Evolutionary conservation across 2,113 vertebrate species (phyloP), one percentile per base, ranked within the genome.

Genomic region (Tapirus terrestris): DNA sequence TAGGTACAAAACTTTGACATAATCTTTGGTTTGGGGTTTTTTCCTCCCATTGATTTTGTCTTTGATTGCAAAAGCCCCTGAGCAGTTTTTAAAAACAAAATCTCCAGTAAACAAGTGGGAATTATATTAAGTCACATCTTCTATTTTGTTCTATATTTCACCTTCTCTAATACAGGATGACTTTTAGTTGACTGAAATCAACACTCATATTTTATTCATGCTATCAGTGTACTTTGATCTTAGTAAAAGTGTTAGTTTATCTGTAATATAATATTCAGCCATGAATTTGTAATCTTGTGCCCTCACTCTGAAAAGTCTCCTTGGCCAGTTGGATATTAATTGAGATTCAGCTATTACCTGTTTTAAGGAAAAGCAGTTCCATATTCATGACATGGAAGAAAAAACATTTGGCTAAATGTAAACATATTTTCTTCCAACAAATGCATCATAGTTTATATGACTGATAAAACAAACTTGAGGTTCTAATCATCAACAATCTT

Each of bases 181-280:
- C n/a, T 97, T 93, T 80, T 60, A 58, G 68, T 65, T 97, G 96
- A 97, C 92, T 97, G 92, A 96, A 97, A 94, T 97, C 93, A 97
- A 84, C 39, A 87, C 51, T 97, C 93, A 96, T 94, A 92, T 98
- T 97, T 98, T 97, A 97, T 97, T 97, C 91, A 96, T 97, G 80
- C 45, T 76, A 94, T 97, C 81, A 88, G n/a, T 63, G 77, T 90
- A 94, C 80, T 93, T 95, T 65, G 92, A 83, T 56, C 90, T 70
- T 65, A 75, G 43, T 68, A 83, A 86, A 83, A 87, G 39, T 87
- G 63, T 87, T 96, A 82, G 58, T 89, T 95, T 89, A 75, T 85
- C 86, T 89, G 61, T 79, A 83, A 61, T 58, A 25, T 79, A 72
- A 51, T 88, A 84, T 80, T 95, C 84, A 92, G 75, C 36, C 73